phyloP scores from a whole-genome alignment of 2,888 invertebrate genomes.

The Palloptera scutellata region DNA sequence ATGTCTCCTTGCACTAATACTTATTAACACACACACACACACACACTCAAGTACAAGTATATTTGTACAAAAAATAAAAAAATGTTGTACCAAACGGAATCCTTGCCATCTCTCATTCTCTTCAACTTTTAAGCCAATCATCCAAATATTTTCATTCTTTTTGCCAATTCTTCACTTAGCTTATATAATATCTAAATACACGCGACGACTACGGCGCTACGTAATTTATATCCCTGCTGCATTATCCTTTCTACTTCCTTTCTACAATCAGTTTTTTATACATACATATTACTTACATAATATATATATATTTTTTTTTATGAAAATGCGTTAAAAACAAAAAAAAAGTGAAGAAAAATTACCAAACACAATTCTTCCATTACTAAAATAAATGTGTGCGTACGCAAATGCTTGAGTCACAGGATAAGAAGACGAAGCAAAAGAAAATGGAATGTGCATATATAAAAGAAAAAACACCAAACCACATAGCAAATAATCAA shows the following conservation, averaged over 20 bases:
- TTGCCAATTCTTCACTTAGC: not conserved
- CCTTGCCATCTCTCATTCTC: not conserved
- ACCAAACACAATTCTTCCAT: constrained; percentile 61
- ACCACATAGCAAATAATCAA: constrained; percentile 14
- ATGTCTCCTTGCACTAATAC: too few relatives aligned
- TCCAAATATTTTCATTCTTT: constrained; percentile 1
- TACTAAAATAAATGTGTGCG: constrained; percentile 58
- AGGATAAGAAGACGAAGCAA: constrained; percentile 7
- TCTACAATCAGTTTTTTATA: constrained; percentile 17
- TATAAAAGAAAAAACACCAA: constrained; percentile 36
- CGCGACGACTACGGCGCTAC: constrained; percentile 42
- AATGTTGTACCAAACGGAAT: not conserved
- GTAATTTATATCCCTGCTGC: constrained; percentile 57
- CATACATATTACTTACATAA: constrained; percentile 13
- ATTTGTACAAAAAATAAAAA: too few relatives aligned
- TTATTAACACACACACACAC: too few relatives aligned
- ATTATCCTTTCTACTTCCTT: constrained; percentile 48
- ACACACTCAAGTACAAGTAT: too few relatives aligned
- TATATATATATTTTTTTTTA: constrained; percentile 26
- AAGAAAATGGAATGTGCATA: constrained; percentile 8
- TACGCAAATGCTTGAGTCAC: constrained; percentile 37
- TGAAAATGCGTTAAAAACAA: constrained; percentile 40
- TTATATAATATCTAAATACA: not conserved
- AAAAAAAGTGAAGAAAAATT: constrained; percentile 51
- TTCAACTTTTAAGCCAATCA: not conserved